Conservation (phyloP, 2,113 vertebrate genomes). For the Xiphophorus hellerii region DNA sequence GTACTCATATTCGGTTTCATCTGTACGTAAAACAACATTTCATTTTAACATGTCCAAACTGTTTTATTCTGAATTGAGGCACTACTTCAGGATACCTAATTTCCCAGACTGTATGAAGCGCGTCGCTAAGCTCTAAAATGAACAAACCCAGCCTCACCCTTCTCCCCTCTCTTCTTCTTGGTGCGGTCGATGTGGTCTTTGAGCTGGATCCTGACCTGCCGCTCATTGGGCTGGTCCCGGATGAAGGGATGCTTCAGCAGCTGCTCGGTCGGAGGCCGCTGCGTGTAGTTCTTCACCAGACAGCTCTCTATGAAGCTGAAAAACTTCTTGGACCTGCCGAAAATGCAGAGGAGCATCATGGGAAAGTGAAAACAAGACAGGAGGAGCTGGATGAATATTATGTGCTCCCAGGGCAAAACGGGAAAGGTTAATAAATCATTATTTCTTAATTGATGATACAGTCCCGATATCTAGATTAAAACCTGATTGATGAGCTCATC, state of each 20-base stretch:
- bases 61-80: too few species aligned
- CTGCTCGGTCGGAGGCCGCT: constrained; percentile 95
- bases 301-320: constrained; percentile 98
- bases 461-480: too few species aligned
- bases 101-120: too few species aligned
- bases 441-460: too few species aligned
- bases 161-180: constrained; percentile 98
- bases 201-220: constrained; percentile 97
- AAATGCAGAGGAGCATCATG: neutral
- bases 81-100: too few species aligned
- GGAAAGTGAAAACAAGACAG: constrained; percentile 1
- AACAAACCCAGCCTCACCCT: constrained; percentile 77
- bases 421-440: too few species aligned
- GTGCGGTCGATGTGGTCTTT: constrained; percentile 99
- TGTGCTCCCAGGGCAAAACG: too few species aligned
- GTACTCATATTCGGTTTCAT: constrained; percentile 98
- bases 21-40: constrained; percentile 65
- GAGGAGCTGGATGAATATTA: neutral
- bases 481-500: too few species aligned
- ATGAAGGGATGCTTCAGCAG: constrained; percentile 98
- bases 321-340: constrained; percentile 95
- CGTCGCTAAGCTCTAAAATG: neutral
- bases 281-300: constrained; percentile 98
- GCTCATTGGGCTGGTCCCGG: constrained; percentile 97
- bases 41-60: too few species aligned